These are phyloP conservation scores for Thereva unica DNA, from an alignment of 2,888 invertebrate species.

Conservation along the genomic window DNA sequence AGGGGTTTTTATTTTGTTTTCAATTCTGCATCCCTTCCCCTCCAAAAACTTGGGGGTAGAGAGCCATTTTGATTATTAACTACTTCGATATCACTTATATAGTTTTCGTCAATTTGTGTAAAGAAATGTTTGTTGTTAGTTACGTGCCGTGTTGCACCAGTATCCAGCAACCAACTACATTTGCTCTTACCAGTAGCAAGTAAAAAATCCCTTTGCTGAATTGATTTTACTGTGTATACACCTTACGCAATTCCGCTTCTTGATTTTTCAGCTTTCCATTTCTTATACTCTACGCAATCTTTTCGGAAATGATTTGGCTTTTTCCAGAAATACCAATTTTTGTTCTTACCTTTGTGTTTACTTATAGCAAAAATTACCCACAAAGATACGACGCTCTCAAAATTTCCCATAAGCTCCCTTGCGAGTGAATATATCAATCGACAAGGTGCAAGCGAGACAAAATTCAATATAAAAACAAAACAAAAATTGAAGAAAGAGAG, in stretches of 20 bases:
- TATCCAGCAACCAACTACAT: conserved; percentile 42
- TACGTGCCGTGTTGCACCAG: conserved; percentile 42
- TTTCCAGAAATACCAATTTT: conserved; percentile 42
- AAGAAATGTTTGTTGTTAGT: conserved; percentile 40
- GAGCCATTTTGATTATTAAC: conserved; percentile 40
- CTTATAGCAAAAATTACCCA: too few species aligned
- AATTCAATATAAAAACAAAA: too few species aligned
- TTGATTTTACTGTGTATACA: conserved; percentile 27
- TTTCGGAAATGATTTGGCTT: conserved; percentile 34
- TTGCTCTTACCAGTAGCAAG: conserved; percentile 7
- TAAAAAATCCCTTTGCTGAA: conserved; percentile 35
- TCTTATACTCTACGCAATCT: conserved; percentile 38
- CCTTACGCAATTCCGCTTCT: conserved; percentile 5
- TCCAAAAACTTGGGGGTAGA: too few species aligned
- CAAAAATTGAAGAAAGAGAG: too few species aligned
- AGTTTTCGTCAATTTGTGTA: conserved; percentile 35
- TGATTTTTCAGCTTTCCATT: conserved; percentile 34
- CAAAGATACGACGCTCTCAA: too few species aligned
- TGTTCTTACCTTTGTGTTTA: too few species aligned
- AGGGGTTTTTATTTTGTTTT: too few species aligned
- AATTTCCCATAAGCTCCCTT: too few species aligned
- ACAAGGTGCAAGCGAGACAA: too few species aligned
- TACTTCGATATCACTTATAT: conserved; percentile 37
- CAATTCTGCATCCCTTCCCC: too few species aligned
- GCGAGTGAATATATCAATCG: too few species aligned